Conservation (phyloP, 1,140 invertebrate species). For the Heliconius hewitsoni region DNA sequence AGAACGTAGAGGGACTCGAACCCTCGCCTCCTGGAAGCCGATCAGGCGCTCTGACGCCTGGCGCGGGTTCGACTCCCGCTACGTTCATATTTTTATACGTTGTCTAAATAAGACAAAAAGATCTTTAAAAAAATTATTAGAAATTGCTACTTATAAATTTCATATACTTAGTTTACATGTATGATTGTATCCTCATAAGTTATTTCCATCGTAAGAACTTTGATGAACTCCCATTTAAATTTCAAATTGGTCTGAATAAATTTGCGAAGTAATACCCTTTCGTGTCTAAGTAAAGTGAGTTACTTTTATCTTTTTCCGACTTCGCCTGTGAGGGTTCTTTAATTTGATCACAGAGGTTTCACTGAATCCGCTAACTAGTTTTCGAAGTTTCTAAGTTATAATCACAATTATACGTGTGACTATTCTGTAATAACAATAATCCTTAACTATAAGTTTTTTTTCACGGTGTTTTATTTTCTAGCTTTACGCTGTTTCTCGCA, state of each 20-base stretch:
- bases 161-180: constrained; percentile 1
- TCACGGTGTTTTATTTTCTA: too few relatives aligned
- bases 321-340: constrained; percentile 31
- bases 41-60: too few relatives aligned
- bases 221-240: constrained; percentile 71
- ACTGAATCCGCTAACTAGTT: constrained; percentile 34
- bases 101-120: too few relatives aligned
- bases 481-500: too few relatives aligned
- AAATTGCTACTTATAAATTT: constrained; percentile 6
- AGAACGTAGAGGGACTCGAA: too few relatives aligned
- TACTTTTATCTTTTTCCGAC: constrained; percentile 42
- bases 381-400: background rate
- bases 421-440: background rate
- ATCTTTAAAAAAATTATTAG: background rate
- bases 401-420: background rate
- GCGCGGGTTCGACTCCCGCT: too few relatives aligned
- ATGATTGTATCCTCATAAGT: constrained; percentile 18
- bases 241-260: constrained; percentile 69
- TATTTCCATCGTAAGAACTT: constrained; percentile 48
- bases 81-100: too few relatives aligned
- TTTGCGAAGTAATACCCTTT: constrained; percentile 68
- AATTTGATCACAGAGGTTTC: constrained; percentile 36
- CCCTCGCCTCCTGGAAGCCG: too few relatives aligned
- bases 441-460: too few relatives aligned
- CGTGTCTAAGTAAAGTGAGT: constrained; percentile 43